These are phyloP conservation scores for Nephrotoma flavescens DNA, from an alignment of 2,888 invertebrate genomes.

Conservation along the genomic window DNA sequence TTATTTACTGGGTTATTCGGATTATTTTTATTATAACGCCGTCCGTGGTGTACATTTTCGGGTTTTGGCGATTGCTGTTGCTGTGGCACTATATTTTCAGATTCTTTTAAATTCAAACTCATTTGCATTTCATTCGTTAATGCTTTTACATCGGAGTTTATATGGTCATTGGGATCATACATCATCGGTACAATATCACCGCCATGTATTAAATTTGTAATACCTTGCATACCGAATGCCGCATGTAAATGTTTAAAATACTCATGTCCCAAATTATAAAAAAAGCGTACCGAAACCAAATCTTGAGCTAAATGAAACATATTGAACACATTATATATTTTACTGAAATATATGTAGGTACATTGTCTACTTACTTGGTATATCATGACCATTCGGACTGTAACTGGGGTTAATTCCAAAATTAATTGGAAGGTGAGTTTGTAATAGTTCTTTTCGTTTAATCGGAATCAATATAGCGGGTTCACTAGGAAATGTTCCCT, in stretches of 20 bases:
- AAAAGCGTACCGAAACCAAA: conserved; percentile 45
- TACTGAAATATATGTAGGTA: neutral
- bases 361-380: neutral
- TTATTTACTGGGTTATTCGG: neutral
- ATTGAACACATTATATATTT: neutral
- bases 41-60: neutral
- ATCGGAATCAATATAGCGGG: neutral
- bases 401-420: neutral
- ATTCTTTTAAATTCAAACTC: neutral
- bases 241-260: conserved; percentile 17
- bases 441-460: neutral
- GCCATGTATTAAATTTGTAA: neutral
- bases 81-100: neutral
- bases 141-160: neutral
- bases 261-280: conserved; percentile 52
- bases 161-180: neutral
- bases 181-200: neutral
- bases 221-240: neutral
- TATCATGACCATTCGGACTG: neutral
- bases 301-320: conserved; percentile 29
- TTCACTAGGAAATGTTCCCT: neutral
- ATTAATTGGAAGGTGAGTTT: conserved; percentile 1
- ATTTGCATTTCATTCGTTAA: neutral
- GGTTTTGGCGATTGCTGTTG: neutral
- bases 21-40: neutral